These are phyloP conservation scores for Phyllostomus hastatus DNA, from an alignment of 2,113 vertebrate genomes.

Conservation along the genomic window DNA sequence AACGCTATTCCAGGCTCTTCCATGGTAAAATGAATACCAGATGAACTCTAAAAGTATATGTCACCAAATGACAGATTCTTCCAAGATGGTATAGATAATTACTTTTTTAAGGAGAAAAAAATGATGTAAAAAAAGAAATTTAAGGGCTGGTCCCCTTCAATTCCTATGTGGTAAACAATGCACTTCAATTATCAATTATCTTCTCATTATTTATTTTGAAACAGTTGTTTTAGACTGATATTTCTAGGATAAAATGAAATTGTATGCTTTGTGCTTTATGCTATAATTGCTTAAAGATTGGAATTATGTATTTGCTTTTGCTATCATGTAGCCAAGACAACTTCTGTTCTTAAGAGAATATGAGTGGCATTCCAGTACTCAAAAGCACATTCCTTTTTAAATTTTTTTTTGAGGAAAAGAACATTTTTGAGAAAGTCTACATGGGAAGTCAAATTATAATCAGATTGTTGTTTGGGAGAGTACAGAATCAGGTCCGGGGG, in stretches of 20 bases:
- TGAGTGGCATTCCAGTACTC: neutral
- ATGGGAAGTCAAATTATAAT: neutral
- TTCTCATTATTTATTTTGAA: conserved; percentile 36
- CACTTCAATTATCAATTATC: neutral
- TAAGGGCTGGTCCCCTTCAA: neutral
- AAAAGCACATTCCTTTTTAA: neutral
- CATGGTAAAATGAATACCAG: neutral
- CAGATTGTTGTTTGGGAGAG: neutral
- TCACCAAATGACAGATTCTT: conserved; percentile 17
- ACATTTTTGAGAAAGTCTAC: neutral
- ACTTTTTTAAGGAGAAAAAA: conserved; percentile 9
- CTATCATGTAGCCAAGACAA: neutral
- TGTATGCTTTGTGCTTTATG: conserved; percentile 14
- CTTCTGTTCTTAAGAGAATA: conserved; percentile 14
- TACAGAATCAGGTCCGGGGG: neutral
- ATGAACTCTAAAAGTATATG: neutral
- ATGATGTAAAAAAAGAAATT: conserved; percentile 36
- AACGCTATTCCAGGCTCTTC: conserved; percentile 5
- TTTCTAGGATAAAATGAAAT: conserved; percentile 46
- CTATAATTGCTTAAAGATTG: conserved; percentile 1
- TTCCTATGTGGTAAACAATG: neutral
- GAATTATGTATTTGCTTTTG: neutral
- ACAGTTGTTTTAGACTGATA: neutral
- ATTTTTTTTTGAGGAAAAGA: neutral
- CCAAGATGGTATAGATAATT: neutral